Evolutionary conservation across 2,797 vertebrate genomes (phyloP), one percentile per base, ranked within the genome.

Genomic region (Gorsachius magnificus): DNA sequence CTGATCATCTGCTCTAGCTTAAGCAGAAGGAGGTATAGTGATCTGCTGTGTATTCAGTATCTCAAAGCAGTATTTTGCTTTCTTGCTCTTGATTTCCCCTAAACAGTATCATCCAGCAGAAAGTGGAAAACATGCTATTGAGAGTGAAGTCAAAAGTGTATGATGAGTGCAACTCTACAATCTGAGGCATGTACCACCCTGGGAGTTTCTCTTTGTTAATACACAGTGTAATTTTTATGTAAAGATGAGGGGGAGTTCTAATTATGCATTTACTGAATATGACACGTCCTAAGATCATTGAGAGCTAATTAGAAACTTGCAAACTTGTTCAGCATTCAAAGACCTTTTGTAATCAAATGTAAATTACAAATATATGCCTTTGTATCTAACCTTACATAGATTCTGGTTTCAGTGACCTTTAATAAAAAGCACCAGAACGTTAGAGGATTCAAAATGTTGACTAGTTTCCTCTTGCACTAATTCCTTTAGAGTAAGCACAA

Each of bases 221-320:
- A 69, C 29, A 17, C 12, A 41, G n/a, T 81, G 54, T 29, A 74
- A 71, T 87, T 88, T 64, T 38, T 69, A 43, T 54, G 35, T 54
- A 79, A 93, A 93, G 83, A 57, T 79, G 63, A 80, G 60, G 46
- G 43, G 51, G 56, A 64, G 60, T 85, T 94, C 56, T 91, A 68
- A 80, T 87, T 60, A 89, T 71, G 71, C 82, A 31, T 77, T 90
- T 88, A 71, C 29, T 85, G 64, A 91, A 28, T 66, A 48, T 58
- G 58, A 64, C 17, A 38, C 61, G 43, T 71, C 61, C 33, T 58
- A 63, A 87, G 43, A 66, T 82, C 54, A 79, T 45, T 87, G 86
- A 60, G 68, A 90, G 78, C 83, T 89, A 84, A 93, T 90, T 91
- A 89, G 53, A 80, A 89, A 85, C 21, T 87, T 80, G 33, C 38